Percentiles rank a stretch among this genome's conserved stretches.
Conservation (phyloP, 2,797 vertebrate species). For the Macrochelys suwanniensis region DNA sequence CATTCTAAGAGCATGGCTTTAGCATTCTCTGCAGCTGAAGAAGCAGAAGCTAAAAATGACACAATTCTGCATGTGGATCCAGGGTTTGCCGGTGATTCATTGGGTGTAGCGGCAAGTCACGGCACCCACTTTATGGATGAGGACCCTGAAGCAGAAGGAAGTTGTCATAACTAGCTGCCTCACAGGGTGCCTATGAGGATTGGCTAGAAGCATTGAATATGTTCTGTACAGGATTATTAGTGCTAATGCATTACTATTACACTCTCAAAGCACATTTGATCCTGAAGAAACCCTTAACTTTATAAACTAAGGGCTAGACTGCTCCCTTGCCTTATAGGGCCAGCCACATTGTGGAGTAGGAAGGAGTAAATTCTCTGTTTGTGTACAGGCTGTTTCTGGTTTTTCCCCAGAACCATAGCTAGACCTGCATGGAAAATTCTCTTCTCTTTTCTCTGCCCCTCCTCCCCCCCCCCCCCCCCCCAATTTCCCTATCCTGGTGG, state of each 20-base stretch:
- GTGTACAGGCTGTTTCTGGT: background rate
- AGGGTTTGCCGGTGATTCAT: background rate
- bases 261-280: background rate
- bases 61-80: background rate
- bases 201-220: background rate
- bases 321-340: background rate
- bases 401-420: background rate
- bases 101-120: background rate
- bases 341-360: background rate
- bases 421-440: background rate
- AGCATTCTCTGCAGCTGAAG: background rate
- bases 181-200: background rate
- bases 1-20: background rate
- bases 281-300: background rate
- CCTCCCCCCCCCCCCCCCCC: rapidly evolving
- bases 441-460: background rate
- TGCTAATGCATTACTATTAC: background rate
- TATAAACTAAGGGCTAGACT: background rate
- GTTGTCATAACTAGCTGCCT: background rate
- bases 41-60: background rate
- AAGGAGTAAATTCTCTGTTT: background rate
- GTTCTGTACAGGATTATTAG: background rate
- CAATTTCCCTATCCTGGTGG: background rate
- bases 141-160: background rate
- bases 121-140: background rate